A percentile compares a stretch with the other conserved stretches of the same genome.
These are phyloP conservation scores for Tyto alba DNA, from an alignment of 2,113 vertebrate species.

Conservation along the genomic window DNA sequence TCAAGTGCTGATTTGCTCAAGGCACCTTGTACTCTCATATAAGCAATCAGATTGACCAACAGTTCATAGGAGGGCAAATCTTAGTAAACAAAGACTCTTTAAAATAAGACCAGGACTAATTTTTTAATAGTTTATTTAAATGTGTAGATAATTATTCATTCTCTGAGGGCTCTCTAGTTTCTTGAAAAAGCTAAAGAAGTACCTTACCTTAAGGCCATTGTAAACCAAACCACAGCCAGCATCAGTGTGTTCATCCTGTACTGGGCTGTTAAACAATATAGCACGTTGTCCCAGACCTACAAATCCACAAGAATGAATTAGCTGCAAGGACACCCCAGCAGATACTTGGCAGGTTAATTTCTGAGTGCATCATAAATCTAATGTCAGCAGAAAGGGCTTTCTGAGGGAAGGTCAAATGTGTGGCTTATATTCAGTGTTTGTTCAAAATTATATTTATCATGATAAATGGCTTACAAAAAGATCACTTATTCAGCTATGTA, in stretches of 20 bases:
- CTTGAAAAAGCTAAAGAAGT: not conserved
- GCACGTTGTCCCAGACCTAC: slow-evolving; percentile 86
- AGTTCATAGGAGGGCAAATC: not conserved
- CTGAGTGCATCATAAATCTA: not conserved
- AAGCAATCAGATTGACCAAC: not conserved
- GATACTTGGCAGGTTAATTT: not conserved
- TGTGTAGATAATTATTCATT: not conserved
- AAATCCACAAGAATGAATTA: not conserved
- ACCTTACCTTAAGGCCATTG: slow-evolving; percentile 91
- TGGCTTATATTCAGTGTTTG: not conserved
- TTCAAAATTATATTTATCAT: not conserved
- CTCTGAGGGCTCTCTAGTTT: not conserved
- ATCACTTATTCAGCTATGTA: not conserved
- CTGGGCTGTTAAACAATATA: slow-evolving; percentile 83
- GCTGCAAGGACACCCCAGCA: not conserved
- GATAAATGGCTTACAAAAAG: not conserved
- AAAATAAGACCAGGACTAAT: not conserved
- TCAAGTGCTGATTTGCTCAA: not conserved
- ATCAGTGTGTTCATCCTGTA: slow-evolving; percentile 87
- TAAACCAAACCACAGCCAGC: slow-evolving; percentile 94
- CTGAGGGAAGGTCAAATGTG: not conserved
- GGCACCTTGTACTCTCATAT: not conserved
- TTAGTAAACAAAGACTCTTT: not conserved
- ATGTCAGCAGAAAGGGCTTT: not conserved
- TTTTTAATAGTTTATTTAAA: not conserved